Evolutionary conservation across 1,140 invertebrate species (phyloP).

Genomic region (Eumaeus atala): DNA sequence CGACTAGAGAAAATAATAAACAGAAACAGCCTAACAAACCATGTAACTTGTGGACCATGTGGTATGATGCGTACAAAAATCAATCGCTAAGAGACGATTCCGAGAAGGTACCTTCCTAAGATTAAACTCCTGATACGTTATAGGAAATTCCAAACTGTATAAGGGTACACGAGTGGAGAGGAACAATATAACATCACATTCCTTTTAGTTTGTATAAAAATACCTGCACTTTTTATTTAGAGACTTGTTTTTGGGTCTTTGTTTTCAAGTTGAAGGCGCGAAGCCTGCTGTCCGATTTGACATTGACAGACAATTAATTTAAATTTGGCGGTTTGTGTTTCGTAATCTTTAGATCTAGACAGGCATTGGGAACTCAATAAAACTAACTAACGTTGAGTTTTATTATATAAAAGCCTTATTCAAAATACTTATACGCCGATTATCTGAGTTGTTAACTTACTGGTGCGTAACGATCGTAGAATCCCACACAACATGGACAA

Average conservation of each 20-base stretch:
- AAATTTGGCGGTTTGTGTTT: no score
- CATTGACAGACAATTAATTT: conserved; percentile 4
- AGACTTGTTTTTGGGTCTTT: conserved; percentile 5
- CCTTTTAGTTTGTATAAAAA: conserved; percentile 14
- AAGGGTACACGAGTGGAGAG: conserved; percentile 22
- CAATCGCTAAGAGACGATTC: conserved; percentile 27
- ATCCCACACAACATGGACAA: no score
- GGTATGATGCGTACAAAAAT: conserved; percentile 28
- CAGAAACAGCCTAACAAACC: background rate
- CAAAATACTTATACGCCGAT: no score
- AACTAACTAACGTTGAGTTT: no score
- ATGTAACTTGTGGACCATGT: background rate
- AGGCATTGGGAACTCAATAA: no score
- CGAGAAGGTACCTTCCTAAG: conserved; percentile 36
- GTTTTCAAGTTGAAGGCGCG: conserved; percentile 1
- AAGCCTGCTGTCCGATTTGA: background rate
- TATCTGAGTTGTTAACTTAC: no score
- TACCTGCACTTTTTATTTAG: conserved; percentile 7
- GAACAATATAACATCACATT: conserved; percentile 23
- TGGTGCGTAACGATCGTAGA: no score
- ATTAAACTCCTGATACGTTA: conserved; percentile 37
- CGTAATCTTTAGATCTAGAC: no score
- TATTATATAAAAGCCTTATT: no score
- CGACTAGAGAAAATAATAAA: background rate
- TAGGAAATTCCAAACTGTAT: conserved; percentile 23